Base-by-base conservation (phyloP, 2,113 vertebrate genomes). In the Ceyx margarethae region DNA sequence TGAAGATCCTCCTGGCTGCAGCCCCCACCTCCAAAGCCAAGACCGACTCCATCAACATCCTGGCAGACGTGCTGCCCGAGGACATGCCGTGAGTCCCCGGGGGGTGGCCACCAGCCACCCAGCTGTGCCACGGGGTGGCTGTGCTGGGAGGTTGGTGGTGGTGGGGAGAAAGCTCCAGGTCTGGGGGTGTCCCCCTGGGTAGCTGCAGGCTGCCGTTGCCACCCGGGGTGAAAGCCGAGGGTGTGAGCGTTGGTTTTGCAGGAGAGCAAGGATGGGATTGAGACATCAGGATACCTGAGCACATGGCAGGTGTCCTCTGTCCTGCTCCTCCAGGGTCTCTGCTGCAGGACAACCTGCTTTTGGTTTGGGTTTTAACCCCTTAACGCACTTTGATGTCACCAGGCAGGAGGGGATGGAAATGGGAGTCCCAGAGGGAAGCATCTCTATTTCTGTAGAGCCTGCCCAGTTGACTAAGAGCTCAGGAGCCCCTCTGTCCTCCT, bases 11-110 rank as follows among this genome's bases (percentile, higher is more conserved):
- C 11, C 97, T 99, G 80, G 99, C 99, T 43, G 99, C 99, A 48
- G 99, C 99, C 1, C 99, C 99, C n/a, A 99, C 99, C 76, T 99
- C 99, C 94, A 99, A 99, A 96, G 98, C 99, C 94, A 99, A 99
- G 97, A 99, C 99, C 0, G 99, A 99, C 96, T 99, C 99, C 35
- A 99, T 99, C 96, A 99, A 99, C 94, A 99, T 99, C 97, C 95
- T 99, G 94, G 99, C 99, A 2, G 99, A 99, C 0, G 98, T 99
- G 57, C 83, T 99, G 77, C 99, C 99, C 0, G 99, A 99, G 74
- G 99, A 99, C 97, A 99, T 99, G 99, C 99, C 99, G 99, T 99
- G 89, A 98, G 99, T 97, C 28, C 81, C 46, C 4, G 5, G 26
- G 10, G 23, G n/a, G 72, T 37, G 80, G 57, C 46, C 68, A 31